These are phyloP conservation scores for Nasonia vitripennis DNA, from an alignment of 1,140 invertebrate species.

Conservation along the genomic window DNA sequence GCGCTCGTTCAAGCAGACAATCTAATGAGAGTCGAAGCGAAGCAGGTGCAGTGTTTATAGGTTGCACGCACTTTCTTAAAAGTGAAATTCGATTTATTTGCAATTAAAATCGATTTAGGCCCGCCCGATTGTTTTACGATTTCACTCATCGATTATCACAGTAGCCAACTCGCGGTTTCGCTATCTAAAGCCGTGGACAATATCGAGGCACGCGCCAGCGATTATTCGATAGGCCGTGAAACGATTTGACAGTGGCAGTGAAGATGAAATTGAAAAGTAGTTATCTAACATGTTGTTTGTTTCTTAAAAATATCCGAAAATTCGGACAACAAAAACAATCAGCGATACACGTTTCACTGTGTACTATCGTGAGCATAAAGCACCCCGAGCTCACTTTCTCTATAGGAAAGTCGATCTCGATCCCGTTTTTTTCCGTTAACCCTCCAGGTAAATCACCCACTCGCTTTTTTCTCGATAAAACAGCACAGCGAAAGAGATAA, in stretches of 20 bases:
- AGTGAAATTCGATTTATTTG: slow-evolving; percentile 51
- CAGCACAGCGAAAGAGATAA: neutral
- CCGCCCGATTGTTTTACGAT: slow-evolving; percentile 44
- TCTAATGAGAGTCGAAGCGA: neutral
- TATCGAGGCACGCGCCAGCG: neutral
- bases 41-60: neutral
- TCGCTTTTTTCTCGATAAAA: neutral
- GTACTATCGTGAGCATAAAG: neutral
- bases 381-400: neutral
- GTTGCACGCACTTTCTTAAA: slow-evolving; percentile 47
- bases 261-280: slow-evolving; percentile 4
- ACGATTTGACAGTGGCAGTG: neutral
- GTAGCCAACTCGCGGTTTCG: neutral
- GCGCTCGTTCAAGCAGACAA: neutral
- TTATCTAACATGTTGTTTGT: neutral
- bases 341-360: neutral
- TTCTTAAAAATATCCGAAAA: neutral
- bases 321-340: neutral
- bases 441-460: neutral
- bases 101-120: slow-evolving; percentile 47
- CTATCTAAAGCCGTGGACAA: neutral
- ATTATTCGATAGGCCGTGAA: neutral
- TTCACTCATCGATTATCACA: slow-evolving; percentile 32
- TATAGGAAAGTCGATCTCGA: neutral
- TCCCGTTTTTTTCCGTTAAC: neutral